phyloP scores from a whole-genome alignment of 2,888 invertebrate species.

The Drosophila kambysellisi region DNA sequence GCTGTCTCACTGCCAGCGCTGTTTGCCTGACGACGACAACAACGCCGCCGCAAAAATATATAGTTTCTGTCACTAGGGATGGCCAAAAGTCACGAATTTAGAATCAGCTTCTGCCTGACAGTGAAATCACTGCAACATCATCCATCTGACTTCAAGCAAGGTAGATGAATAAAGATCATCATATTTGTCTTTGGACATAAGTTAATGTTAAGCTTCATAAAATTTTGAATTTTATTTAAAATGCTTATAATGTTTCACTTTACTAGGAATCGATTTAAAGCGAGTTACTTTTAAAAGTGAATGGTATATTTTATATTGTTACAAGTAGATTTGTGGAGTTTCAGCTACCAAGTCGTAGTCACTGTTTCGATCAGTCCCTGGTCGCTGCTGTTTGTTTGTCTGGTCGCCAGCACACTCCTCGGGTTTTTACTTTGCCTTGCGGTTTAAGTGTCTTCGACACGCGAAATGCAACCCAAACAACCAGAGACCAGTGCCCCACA shows the following conservation, averaged over 20 bases:
- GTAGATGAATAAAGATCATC: background rate
- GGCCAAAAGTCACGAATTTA: conserved; percentile 35
- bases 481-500: conserved; percentile 7
- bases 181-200: background rate
- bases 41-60: conserved; percentile 28
- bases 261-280: background rate
- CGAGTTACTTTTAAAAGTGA: background rate
- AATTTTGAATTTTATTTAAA: no score
- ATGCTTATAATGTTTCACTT: background rate
- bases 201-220: background rate
- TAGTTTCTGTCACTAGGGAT: conserved; percentile 44
- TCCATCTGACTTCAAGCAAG: background rate
- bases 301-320: background rate
- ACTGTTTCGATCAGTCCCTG: conserved; percentile 28
- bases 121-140: background rate
- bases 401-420: conserved; percentile 22
- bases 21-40: conserved; percentile 77
- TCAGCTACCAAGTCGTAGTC: conserved; percentile 6
- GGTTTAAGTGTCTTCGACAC: conserved; percentile 81
- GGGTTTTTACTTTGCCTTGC: conserved; percentile 47
- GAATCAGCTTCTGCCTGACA: background rate
- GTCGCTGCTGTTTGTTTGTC: conserved; percentile 43
- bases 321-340: background rate
- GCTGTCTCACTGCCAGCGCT: conserved; percentile 63
- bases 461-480: conserved; percentile 71